Percentiles rank a stretch among this genome's conserved stretches.
These are phyloP conservation scores for Standfussiana lucernea DNA, from an alignment of 2,888 invertebrate genomes.

Conservation along the genomic window DNA sequence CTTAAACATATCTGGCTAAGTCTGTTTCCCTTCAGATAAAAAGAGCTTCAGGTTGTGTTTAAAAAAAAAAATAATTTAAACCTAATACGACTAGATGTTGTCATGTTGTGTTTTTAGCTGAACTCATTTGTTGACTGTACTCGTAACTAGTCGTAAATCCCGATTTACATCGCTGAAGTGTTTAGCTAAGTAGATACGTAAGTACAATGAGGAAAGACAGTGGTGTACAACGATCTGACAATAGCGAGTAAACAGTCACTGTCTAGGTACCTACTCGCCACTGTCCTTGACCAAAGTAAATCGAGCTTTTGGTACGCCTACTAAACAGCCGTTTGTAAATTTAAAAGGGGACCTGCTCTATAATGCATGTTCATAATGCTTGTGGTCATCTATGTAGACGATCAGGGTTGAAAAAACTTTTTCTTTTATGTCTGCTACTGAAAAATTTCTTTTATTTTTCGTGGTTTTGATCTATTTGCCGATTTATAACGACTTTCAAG, in stretches of 20 bases:
- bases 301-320: background rate
- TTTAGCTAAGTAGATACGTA: background rate
- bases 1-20: background rate
- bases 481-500: no score
- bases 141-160: conserved; percentile 17
- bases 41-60: background rate
- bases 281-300: conserved; percentile 1
- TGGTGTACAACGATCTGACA: background rate
- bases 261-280: background rate
- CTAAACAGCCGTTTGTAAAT: conserved; percentile 31
- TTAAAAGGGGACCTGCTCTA: conserved; percentile 28
- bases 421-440: background rate
- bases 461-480: background rate
- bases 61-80: no score
- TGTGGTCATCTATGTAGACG: background rate
- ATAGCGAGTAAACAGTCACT: background rate
- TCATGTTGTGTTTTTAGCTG: background rate
- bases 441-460: background rate
- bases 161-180: background rate
- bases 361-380: conserved; percentile 33
- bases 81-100: no score
- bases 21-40: background rate
- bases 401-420: background rate
- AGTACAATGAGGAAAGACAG: background rate
- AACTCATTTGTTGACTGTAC: conserved; percentile 10